phyloP scores from a whole-genome alignment of 2,113 vertebrate genomes.

The Dicerorhinus sumatrensis region DNA sequence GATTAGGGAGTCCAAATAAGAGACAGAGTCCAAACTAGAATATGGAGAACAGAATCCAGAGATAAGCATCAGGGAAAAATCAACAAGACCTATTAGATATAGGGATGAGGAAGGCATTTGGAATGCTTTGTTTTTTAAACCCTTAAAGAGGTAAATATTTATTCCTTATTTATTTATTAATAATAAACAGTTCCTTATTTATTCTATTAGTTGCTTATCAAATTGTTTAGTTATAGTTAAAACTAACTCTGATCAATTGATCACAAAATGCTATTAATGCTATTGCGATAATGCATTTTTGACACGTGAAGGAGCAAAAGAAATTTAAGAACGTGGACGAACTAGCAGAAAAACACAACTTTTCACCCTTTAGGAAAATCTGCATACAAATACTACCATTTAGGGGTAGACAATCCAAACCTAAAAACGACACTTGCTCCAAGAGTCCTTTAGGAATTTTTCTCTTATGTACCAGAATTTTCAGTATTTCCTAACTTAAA shows the following conservation, averaged over 20 bases:
- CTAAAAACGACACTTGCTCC: background rate
- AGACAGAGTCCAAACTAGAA: background rate
- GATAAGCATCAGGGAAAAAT: background rate
- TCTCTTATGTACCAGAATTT: background rate
- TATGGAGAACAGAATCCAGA: background rate
- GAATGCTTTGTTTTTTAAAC: background rate
- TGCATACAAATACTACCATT: background rate
- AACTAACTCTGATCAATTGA: background rate
- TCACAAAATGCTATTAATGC: conserved; percentile 12
- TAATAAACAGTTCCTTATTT: background rate
- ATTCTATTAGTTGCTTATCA: background rate
- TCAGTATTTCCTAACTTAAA: conserved; percentile 32
- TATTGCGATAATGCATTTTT: background rate
- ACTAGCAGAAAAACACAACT: background rate
- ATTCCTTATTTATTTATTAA: background rate
- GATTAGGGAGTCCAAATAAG: background rate
- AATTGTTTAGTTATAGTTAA: background rate
- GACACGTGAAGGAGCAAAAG: background rate
- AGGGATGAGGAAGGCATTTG: background rate
- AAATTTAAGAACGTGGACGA: background rate
- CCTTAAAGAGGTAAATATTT: background rate
- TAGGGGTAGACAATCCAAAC: background rate
- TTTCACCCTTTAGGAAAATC: background rate
- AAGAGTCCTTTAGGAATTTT: background rate
- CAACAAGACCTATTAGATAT: background rate